Conservation (phyloP, 2,797 vertebrate genomes). For the Protonibea diacanthus region DNA sequence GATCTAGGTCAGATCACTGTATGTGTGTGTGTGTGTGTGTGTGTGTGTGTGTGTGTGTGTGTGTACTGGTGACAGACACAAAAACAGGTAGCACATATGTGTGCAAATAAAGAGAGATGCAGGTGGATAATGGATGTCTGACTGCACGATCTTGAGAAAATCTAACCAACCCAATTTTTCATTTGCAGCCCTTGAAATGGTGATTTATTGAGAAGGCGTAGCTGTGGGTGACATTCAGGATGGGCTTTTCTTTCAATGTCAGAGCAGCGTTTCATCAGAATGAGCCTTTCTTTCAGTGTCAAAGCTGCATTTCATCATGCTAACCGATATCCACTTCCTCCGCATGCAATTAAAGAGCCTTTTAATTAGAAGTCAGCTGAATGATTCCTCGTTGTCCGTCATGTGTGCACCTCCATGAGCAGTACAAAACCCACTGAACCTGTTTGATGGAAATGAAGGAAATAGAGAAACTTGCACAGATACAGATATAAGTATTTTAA, state of each 20-base stretch:
- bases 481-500: background rate
- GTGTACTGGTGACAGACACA: background rate
- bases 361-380: slow-evolving; percentile 73
- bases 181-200: slow-evolving; percentile 47
- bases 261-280: slow-evolving; percentile 60
- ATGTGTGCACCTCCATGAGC: slow-evolving; percentile 12
- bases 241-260: slow-evolving; percentile 63
- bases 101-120: slow-evolving; percentile 4
- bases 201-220: slow-evolving; percentile 66
- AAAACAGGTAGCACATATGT: slow-evolving; percentile 8
- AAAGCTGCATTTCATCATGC: slow-evolving; percentile 66
- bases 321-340: slow-evolving; percentile 55
- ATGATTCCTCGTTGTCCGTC: slow-evolving; percentile 63
- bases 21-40: slow-evolving; percentile 12
- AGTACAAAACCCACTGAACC: slow-evolving; percentile 7
- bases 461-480: background rate
- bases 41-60: background rate
- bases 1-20: slow-evolving; percentile 66
- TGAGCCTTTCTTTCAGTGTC: slow-evolving; percentile 63
- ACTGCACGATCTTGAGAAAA: slow-evolving; percentile 5
- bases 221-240: slow-evolving; percentile 58
- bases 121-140: slow-evolving; percentile 3
- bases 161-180: slow-evolving; percentile 29
- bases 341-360: slow-evolving; percentile 63
- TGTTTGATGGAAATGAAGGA: background rate